Percentiles rank a stretch among this genome's conserved stretches.
Evolutionary conservation across 1,140 invertebrate species (phyloP).

Genomic region (Anadara kagoshimensis): DNA sequence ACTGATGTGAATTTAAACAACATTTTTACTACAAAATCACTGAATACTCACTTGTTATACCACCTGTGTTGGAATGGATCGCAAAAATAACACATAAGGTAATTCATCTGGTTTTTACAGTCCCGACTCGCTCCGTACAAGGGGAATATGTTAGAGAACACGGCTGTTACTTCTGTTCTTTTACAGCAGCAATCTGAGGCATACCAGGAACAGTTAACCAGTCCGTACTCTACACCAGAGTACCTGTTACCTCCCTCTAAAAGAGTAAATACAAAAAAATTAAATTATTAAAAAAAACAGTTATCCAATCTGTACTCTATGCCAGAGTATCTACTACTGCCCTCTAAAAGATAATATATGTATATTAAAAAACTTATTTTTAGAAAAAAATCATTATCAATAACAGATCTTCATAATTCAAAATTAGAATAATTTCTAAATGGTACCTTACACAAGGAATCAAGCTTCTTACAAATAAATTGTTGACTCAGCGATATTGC

Average conservation of each 20-base stretch:
- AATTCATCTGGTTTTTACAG: conserved; percentile 72
- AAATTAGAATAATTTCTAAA: too few relatives aligned
- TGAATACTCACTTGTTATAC: conserved; percentile 68
- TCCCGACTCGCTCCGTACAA: conserved; percentile 62
- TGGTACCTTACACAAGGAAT: too few relatives aligned
- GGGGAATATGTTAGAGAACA: conserved; percentile 71
- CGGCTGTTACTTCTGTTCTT: conserved; percentile 74
- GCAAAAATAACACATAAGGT: conserved; percentile 75
- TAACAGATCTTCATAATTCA: too few relatives aligned
- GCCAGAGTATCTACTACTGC: not conserved
- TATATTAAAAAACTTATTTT: too few relatives aligned
- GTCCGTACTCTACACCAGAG: conserved; percentile 59
- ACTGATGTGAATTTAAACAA: too few relatives aligned
- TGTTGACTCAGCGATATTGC: too few relatives aligned
- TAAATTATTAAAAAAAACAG: not conserved
- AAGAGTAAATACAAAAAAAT: conserved; percentile 1
- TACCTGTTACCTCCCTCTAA: conserved; percentile 63
- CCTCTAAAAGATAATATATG: too few relatives aligned
- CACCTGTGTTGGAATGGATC: conserved; percentile 72
- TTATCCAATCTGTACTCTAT: not conserved
- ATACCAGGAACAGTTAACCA: conserved; percentile 75
- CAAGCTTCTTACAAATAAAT: too few relatives aligned
- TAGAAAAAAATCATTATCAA: not conserved
- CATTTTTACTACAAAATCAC: too few relatives aligned
- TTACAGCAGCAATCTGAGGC: conserved; percentile 71